Evolutionary conservation across 2,113 vertebrate genomes (phyloP).

Genomic region (Neolamprologus kungweensis): DNA sequence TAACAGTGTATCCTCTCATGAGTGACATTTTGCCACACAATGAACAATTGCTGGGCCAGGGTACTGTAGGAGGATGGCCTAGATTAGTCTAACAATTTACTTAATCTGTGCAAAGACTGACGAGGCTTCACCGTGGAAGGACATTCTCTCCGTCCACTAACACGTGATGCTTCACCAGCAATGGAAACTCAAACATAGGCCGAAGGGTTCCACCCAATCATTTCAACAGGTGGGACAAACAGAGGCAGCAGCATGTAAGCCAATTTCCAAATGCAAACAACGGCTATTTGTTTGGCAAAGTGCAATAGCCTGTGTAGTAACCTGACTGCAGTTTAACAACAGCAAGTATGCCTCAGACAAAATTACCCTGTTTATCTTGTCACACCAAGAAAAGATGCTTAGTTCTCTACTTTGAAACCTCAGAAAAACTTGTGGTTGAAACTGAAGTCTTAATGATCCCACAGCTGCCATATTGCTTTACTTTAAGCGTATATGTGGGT

Average conservation of each 20-base stretch:
- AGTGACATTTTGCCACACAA: conserved; percentile 28
- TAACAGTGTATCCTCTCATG: conserved; percentile 6
- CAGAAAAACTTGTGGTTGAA: background rate
- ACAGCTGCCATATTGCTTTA: background rate
- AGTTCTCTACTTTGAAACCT: background rate
- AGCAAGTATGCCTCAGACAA: background rate
- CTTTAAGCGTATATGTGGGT: background rate
- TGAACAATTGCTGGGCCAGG: background rate
- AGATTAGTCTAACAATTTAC: background rate
- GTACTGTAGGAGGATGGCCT: background rate
- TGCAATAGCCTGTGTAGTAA: background rate
- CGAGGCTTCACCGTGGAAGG: background rate
- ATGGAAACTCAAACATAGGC: conserved; percentile 30
- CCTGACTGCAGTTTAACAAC: background rate
- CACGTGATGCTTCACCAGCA: background rate
- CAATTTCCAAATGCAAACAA: conserved; percentile 34
- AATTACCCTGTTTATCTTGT: background rate
- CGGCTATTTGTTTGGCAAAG: conserved; percentile 29
- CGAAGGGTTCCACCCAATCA: background rate
- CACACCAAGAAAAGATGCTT: background rate
- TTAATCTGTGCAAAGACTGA: background rate
- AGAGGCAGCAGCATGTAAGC: background rate
- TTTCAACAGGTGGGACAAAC: conserved; percentile 16
- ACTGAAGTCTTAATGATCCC: background rate
- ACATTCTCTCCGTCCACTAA: background rate